A percentile compares a stretch with the other conserved stretches of the same genome.
phyloP scores from a whole-genome alignment of 2,113 vertebrate genomes.

The Abramis brama region DNA sequence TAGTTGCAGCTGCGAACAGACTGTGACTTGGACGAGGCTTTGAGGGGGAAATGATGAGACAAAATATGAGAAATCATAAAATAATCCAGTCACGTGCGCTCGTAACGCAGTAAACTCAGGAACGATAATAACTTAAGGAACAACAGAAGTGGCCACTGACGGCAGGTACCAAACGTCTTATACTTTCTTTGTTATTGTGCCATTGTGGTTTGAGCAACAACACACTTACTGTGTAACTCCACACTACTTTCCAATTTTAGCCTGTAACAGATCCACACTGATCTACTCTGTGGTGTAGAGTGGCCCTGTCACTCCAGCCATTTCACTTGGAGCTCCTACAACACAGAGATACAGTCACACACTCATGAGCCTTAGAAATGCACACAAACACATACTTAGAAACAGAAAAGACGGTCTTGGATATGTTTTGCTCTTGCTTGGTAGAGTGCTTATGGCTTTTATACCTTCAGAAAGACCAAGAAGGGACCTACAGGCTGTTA shows the following conservation, averaged over 20 bases:
- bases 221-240: constrained; percentile 69
- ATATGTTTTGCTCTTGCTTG: constrained; percentile 72
- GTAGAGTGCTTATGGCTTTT: constrained; percentile 72
- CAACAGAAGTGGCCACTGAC: constrained; percentile 25
- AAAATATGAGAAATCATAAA: constrained; percentile 11
- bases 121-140: not conserved
- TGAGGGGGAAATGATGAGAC: constrained; percentile 13
- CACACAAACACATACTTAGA: constrained; percentile 10
- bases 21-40: not conserved
- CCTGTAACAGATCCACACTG: constrained; percentile 72
- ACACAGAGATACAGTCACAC: constrained; percentile 24
- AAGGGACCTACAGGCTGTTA: constrained; percentile 87
- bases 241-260: constrained; percentile 79
- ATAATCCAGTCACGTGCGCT: not conserved
- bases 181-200: constrained; percentile 56
- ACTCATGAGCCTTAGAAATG: not conserved
- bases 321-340: constrained; percentile 50
- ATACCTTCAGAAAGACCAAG: constrained; percentile 87
- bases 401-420: constrained; percentile 64
- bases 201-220: constrained; percentile 64
- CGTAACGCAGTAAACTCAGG: not conserved
- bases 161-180: constrained; percentile 53
- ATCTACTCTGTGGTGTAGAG: constrained; percentile 69
- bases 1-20: constrained; percentile 40
- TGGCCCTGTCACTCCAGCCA: constrained; percentile 67